These are phyloP conservation scores for Drosophila equinoxialis DNA, from an alignment of 1,140 invertebrate genomes.

Conservation along the genomic window DNA sequence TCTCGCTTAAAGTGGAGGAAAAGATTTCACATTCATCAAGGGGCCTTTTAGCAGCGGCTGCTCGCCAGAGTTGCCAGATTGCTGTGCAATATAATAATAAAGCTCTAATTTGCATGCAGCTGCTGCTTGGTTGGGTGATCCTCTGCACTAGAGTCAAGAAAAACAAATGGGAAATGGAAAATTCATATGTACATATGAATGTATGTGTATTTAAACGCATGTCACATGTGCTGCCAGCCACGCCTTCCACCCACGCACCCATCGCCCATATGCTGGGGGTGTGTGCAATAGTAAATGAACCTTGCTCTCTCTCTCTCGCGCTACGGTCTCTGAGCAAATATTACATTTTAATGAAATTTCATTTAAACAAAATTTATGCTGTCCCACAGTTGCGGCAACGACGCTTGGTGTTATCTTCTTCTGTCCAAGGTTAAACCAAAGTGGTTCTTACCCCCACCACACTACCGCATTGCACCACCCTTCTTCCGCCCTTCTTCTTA, in stretches of 20 bases:
- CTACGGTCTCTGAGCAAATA: slow-evolving; percentile 43
- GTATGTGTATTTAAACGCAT: slow-evolving; percentile 55
- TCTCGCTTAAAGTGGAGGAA: not conserved
- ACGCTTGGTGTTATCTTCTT: not conserved
- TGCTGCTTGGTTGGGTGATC: slow-evolving; percentile 2
- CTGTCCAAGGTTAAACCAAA: slow-evolving; percentile 40
- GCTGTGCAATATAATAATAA: slow-evolving; percentile 70
- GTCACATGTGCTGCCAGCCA: slow-evolving; percentile 60
- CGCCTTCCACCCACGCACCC: slow-evolving; percentile 9
- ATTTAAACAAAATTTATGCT: slow-evolving; percentile 72
- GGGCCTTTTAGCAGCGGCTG: slow-evolving; percentile 25
- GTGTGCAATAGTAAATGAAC: slow-evolving; percentile 57
- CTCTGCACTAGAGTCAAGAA: not conserved
- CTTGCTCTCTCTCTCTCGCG: slow-evolving; percentile 15
- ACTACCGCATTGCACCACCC: not conserved
- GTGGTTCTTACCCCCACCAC: not conserved
- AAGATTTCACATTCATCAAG: slow-evolving; percentile 58
- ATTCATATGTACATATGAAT: slow-evolving; percentile 22
- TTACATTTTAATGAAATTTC: slow-evolving; percentile 76
- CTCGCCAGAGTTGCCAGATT: slow-evolving; percentile 53
- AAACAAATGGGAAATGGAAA: slow-evolving; percentile 47
- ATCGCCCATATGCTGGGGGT: slow-evolving; percentile 27
- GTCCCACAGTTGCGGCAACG: slow-evolving; percentile 31
- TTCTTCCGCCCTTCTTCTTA: not conserved
- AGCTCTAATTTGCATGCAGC: slow-evolving; percentile 74